Base-by-base conservation (phyloP, 1,140 invertebrate species). In the Drosophila ficusphila region DNA sequence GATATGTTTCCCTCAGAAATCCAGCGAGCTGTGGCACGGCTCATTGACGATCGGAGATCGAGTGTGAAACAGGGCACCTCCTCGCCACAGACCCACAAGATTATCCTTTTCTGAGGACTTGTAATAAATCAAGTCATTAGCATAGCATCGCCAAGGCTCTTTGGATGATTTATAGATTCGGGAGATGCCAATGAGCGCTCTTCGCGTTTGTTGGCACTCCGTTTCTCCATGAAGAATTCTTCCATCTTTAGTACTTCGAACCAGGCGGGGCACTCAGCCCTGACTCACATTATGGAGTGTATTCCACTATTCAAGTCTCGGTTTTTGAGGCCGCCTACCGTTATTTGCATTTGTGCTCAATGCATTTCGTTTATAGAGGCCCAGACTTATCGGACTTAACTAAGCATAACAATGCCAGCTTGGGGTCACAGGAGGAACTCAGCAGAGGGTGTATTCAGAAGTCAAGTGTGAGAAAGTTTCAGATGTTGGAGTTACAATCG, bases 41-140 rank as follows among this genome's bases (percentile, higher is more conserved):
- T 46, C 82, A 86, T 86, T 86, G 36, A 46, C 54, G 41, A 18
- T 69, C 56, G 51, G 49, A 73, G 79, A 77, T 81, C 72, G 72
- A 88, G 82, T 86, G 81, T 86, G 81, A 86, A 86, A 88, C 61
- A 44, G 58, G 41, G 76, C 72, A 85, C 65, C 56, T 72, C 71
- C 73, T 46, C 41, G 60, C 19, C 12, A 38, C 47, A 31, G 23
- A 71, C 14, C 38, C 36, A 65, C 34, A 48, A 47, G 48, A 48
- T 61, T 60, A 76, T 38, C 53, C 57, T 62, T 46, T 61, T 67
- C 62, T 51, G 49, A 58, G 49, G 61, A 79, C 60, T 79, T 58
- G 57, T 64, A 86, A 86, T 85, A 85, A 85, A 86, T 86, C 79
- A 85, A 71, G 69, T 85, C 76, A 81, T 85, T 86, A 88, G 73